These are phyloP conservation scores for Heliconius ethilla DNA, from an alignment of 2,888 invertebrate genomes.

Conservation along the genomic window DNA sequence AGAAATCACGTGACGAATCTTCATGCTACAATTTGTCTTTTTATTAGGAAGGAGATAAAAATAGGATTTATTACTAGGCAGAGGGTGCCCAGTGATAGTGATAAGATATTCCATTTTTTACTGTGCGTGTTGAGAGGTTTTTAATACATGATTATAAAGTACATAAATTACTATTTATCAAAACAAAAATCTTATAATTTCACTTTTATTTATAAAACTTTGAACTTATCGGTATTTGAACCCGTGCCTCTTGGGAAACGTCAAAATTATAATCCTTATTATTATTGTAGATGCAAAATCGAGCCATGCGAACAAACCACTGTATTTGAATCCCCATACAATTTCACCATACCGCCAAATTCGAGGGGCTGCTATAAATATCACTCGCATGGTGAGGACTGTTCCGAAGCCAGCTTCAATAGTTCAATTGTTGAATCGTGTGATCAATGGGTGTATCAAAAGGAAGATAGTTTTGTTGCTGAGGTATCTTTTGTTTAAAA, in stretches of 20 bases:
- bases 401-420: slow-evolving; percentile 46
- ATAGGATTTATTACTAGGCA: too few species aligned
- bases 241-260: not conserved
- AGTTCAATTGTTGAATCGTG: slow-evolving; percentile 46
- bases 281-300: slow-evolving; percentile 49
- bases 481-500: slow-evolving; percentile 47
- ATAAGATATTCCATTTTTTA: too few species aligned
- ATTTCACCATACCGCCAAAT: slow-evolving; percentile 47
- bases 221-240: too few species aligned
- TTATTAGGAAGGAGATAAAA: too few species aligned
- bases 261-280: not conserved
- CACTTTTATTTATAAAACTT: too few species aligned
- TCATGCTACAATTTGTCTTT: too few species aligned
- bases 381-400: slow-evolving; percentile 42
- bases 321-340: slow-evolving; percentile 44
- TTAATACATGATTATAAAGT: too few species aligned
- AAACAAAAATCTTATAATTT: too few species aligned
- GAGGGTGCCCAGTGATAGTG: too few species aligned
- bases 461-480: slow-evolving; percentile 50
- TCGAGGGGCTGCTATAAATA: slow-evolving; percentile 50
- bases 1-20: too few species aligned
- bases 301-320: slow-evolving; percentile 47
- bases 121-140: too few species aligned
- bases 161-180: too few species aligned
- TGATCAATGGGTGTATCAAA: slow-evolving; percentile 50